phyloP scores from a whole-genome alignment of 2,888 invertebrate genomes.

The Acrobasis repandana region DNA sequence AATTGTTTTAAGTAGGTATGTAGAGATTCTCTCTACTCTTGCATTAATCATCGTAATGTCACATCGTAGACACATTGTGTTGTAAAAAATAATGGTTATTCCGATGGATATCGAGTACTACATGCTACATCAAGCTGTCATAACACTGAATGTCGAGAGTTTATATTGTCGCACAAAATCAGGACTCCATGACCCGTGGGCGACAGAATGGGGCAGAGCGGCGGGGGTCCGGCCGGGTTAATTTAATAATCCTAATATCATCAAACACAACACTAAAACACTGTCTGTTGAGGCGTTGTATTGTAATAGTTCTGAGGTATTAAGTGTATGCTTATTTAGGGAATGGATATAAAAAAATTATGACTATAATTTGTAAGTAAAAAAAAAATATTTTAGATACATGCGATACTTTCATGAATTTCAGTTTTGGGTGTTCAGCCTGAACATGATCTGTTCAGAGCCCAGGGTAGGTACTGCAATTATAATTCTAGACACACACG shows the following conservation, averaged over 20 bases:
- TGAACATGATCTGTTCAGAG: too few relatives aligned
- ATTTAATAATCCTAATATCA: conserved; percentile 63
- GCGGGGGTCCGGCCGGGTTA: conserved; percentile 61
- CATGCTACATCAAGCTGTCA: conserved; percentile 54
- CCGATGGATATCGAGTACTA: conserved; percentile 18
- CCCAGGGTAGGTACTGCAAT: too few relatives aligned
- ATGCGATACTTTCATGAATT: too few relatives aligned
- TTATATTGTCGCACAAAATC: conserved; percentile 46
- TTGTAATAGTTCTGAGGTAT: neutral
- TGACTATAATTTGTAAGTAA: too few relatives aligned
- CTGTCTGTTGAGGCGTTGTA: conserved; percentile 12
- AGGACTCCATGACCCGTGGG: conserved; percentile 46
- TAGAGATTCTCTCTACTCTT: neutral
- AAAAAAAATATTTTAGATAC: too few relatives aligned
- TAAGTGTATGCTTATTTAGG: neutral
- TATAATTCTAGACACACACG: too few relatives aligned
- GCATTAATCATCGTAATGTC: conserved; percentile 14
- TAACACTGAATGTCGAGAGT: conserved; percentile 53
- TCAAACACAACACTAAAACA: conserved; percentile 18
- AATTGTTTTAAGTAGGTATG: neutral
- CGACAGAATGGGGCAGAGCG: conserved; percentile 45
- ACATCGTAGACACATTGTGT: conserved; percentile 13
- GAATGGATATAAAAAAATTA: too few relatives aligned
- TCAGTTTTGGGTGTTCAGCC: too few relatives aligned
- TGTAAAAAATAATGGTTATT: conserved; percentile 6